phyloP scores from a whole-genome alignment of 2,797 vertebrate genomes.

The Anomalospiza imberbis region DNA sequence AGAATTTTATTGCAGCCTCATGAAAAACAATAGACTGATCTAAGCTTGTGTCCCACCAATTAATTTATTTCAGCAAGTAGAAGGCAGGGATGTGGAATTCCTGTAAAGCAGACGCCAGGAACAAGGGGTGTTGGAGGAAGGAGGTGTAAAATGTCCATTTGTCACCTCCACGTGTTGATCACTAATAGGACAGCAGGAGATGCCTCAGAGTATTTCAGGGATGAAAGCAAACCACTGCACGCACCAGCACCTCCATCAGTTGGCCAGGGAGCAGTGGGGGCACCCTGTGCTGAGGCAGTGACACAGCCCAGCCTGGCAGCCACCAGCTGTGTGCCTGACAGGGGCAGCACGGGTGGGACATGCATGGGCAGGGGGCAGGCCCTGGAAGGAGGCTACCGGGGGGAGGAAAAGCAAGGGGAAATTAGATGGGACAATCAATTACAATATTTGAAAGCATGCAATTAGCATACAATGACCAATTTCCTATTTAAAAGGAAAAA shows the following conservation, averaged over 20 bases:
- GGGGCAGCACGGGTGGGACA: rapidly evolving
- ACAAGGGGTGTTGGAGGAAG: slow-evolving; percentile 41
- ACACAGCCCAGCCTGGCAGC: rapidly evolving
- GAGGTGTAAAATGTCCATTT: neutral
- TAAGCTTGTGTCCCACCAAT: neutral
- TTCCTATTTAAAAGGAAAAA: neutral
- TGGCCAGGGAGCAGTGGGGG: rapidly evolving
- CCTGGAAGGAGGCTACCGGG: neutral
- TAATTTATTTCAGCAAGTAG: neutral
- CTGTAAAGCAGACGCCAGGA: neutral
- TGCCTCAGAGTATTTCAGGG: neutral
- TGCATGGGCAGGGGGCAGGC: neutral
- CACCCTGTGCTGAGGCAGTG: neutral
- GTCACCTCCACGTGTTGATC: neutral
- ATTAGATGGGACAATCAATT: neutral
- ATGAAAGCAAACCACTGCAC: neutral
- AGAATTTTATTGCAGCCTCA: neutral
- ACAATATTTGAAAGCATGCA: neutral
- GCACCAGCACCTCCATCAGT: neutral
- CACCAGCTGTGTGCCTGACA: rapidly evolving
- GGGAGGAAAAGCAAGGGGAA: slow-evolving; percentile 12
- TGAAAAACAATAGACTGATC: neutral
- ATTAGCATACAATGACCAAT: slow-evolving; percentile 4
- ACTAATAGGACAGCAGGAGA: neutral
- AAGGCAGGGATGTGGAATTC: neutral